phyloP scores from a whole-genome alignment of 2,113 vertebrate genomes.

The Callaeas wilsoni region DNA sequence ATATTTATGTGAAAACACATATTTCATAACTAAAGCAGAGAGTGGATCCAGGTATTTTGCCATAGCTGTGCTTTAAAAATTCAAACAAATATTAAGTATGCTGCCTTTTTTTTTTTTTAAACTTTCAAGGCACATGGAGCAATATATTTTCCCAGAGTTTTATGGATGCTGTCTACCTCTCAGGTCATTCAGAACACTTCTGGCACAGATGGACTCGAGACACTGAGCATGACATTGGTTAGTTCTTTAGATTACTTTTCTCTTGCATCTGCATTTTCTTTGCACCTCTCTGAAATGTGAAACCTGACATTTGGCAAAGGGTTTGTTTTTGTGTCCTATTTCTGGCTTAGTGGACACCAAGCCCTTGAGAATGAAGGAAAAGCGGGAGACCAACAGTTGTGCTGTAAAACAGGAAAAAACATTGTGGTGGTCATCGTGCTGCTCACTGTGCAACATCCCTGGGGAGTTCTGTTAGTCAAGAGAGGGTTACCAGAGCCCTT shows the following conservation, averaged over 20 bases:
- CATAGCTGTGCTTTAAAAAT: neutral
- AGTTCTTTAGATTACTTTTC: neutral
- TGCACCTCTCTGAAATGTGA: neutral
- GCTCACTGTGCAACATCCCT: neutral
- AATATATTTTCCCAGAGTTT: slow-evolving; percentile 75
- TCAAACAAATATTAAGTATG: neutral
- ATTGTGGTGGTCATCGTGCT: neutral
- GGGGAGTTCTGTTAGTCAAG: neutral
- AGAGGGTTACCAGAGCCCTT: neutral
- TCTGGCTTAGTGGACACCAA: neutral
- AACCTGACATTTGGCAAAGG: neutral
- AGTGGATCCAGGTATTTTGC: neutral
- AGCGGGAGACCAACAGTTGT: neutral
- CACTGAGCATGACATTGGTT: slow-evolving; percentile 37
- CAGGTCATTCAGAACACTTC: slow-evolving; percentile 41
- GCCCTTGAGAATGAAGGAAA: neutral
- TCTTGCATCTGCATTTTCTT: neutral
- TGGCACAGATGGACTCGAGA: slow-evolving; percentile 60
- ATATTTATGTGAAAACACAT: neutral
- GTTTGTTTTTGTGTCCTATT: neutral
- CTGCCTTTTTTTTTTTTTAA: rapidly evolving
- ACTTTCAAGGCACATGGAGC: slow-evolving; percentile 72
- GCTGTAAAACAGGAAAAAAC: neutral
- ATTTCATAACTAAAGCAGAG: neutral
- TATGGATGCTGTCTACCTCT: slow-evolving; percentile 70